Conservation (phyloP, 2,888 invertebrate species). For the Odontothrips loti region DNA sequence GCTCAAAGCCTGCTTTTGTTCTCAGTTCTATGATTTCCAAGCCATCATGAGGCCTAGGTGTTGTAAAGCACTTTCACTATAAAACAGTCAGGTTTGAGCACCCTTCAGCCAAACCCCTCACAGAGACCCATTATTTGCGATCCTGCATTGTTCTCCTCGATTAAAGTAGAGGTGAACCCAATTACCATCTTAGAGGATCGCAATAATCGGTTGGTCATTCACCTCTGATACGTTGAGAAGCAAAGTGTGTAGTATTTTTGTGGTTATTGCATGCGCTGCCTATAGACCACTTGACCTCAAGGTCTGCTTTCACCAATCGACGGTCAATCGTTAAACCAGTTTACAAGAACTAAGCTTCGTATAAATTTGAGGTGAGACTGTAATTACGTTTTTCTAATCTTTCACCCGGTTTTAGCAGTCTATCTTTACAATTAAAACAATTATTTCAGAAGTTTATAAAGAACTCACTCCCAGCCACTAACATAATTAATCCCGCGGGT, state of each 20-base stretch:
- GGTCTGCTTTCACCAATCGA: constrained; percentile 24
- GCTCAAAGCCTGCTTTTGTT: not conserved
- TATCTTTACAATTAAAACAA: not conserved
- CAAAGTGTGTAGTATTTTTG: constrained; percentile 25
- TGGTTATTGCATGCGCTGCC: constrained; percentile 25
- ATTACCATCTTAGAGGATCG: not conserved
- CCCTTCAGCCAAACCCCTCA: not conserved
- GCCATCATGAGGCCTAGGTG: not conserved
- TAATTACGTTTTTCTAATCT: not conserved
- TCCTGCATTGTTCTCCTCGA: not conserved
- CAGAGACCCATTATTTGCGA: not conserved
- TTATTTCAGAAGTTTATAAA: not conserved
- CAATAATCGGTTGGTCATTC: not conserved
- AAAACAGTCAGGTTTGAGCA: constrained; percentile 3
- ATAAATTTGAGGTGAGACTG: not conserved
- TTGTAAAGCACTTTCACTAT: not conserved
- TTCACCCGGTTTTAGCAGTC: too few species aligned
- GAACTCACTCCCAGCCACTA: not conserved
- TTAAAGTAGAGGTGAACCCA: not conserved
- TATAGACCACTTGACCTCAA: constrained; percentile 9
- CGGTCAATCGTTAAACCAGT: constrained; percentile 16
- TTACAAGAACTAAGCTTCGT: not conserved
- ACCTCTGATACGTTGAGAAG: not conserved
- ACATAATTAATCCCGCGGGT: not conserved
- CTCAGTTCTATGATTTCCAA: not conserved